These are phyloP conservation scores for Gambusia holbrooki DNA, from an alignment of 2,113 vertebrate genomes.

Conservation along the genomic window DNA sequence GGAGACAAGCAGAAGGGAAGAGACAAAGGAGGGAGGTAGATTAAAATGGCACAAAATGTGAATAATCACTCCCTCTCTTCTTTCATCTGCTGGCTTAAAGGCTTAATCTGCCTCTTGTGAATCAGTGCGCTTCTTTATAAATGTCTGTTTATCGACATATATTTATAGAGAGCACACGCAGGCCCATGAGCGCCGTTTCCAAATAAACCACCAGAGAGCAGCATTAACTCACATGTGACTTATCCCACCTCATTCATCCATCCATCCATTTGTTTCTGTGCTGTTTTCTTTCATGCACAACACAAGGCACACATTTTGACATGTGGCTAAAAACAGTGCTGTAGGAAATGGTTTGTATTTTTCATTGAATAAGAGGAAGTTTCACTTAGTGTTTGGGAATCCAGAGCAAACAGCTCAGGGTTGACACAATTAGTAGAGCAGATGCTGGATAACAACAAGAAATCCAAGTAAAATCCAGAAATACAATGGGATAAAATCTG, in stretches of 20 bases:
- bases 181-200: background rate
- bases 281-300: background rate
- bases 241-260: background rate
- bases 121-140: conserved; percentile 13
- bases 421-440: background rate
- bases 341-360: too few relatives aligned
- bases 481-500: background rate
- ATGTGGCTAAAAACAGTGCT: too few relatives aligned
- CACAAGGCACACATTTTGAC: background rate
- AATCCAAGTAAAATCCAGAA: background rate
- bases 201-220: conserved; percentile 43
- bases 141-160: conserved; percentile 1
- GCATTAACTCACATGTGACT: conserved; percentile 28
- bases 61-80: conserved; percentile 46
- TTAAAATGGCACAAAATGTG: conserved; percentile 22
- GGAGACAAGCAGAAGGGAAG: background rate
- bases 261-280: background rate
- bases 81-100: conserved; percentile 65
- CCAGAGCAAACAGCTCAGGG: background rate
- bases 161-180: background rate
- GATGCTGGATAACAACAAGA: background rate
- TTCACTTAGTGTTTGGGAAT: background rate
- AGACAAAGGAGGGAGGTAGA: background rate
- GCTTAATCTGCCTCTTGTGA: conserved; percentile 56
- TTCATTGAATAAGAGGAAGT: background rate